phyloP scores from a whole-genome alignment of 1,140 invertebrate genomes.

The Scaptomyza montana region DNA sequence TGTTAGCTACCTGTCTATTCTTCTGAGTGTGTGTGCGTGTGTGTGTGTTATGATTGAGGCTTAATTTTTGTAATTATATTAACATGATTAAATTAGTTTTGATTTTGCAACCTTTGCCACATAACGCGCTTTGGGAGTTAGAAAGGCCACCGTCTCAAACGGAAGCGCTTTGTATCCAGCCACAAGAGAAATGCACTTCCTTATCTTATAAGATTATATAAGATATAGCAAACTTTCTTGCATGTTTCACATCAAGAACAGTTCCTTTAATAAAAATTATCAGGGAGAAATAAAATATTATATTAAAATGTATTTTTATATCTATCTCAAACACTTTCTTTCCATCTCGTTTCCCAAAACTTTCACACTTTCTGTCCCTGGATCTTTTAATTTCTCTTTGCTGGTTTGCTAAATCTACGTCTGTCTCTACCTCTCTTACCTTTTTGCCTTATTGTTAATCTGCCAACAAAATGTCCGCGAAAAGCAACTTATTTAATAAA shows the following conservation, averaged over 20 bases:
- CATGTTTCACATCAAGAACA: no score
- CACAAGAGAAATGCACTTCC: background rate
- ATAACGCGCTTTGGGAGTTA: constrained; percentile 11
- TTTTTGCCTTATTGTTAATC: no score
- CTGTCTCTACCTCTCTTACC: no score
- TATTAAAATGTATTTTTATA: no score
- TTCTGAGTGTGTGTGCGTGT: constrained; percentile 26
- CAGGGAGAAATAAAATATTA: no score
- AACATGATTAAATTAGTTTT: constrained; percentile 82
- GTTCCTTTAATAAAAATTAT: no score
- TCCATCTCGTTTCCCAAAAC: no score
- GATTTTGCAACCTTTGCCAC: constrained; percentile 65
- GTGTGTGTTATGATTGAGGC: constrained; percentile 73
- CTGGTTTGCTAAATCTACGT: no score
- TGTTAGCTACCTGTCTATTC: constrained; percentile 21
- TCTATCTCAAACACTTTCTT: no score
- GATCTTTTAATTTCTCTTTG: no score
- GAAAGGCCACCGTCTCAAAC: constrained; percentile 7
- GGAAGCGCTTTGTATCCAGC: background rate
- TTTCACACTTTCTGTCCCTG: no score
- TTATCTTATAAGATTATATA: background rate
- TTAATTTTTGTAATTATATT: constrained; percentile 83
- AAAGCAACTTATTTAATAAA: background rate
- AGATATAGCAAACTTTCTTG: no score
- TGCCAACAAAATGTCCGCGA: background rate